Conservation (phyloP, 2,888 invertebrate species). For the Acanthosepion lycidas region DNA sequence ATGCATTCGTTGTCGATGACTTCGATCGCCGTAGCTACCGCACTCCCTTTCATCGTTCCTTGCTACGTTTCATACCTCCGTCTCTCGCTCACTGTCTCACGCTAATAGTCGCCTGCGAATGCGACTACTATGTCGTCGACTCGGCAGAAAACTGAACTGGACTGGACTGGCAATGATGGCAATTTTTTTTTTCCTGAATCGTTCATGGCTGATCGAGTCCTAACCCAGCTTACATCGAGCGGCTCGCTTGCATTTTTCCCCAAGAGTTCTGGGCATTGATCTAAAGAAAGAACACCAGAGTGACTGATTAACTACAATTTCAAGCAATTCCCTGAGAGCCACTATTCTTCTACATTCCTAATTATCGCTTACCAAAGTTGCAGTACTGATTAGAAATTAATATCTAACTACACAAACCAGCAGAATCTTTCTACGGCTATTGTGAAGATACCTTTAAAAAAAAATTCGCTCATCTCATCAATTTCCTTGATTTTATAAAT, state of each 20-base stretch:
- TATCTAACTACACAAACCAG: not conserved
- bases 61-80: not conserved
- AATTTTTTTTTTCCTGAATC: not conserved
- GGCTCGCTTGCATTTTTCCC: not conserved
- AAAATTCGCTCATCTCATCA: too few species aligned
- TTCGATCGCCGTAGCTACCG: not conserved
- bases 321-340: not conserved
- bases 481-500: too few species aligned
- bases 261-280: not conserved
- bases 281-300: not conserved
- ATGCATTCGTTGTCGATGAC: not conserved
- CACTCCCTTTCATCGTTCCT: not conserved
- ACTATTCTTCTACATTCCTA: not conserved
- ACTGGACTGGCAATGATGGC: not conserved
- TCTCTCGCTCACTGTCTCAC: not conserved
- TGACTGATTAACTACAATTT: not conserved
- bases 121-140: constrained; percentile 17
- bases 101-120: not conserved
- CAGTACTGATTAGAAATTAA: not conserved
- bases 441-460: not conserved
- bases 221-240: not conserved
- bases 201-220: not conserved
- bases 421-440: not conserved
- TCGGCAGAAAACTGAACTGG: not conserved
- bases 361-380: not conserved